Percentiles rank a stretch among this genome's conserved stretches.
Conservation (phyloP, 2,113 vertebrate species). For the Triplophysa rosa region DNA sequence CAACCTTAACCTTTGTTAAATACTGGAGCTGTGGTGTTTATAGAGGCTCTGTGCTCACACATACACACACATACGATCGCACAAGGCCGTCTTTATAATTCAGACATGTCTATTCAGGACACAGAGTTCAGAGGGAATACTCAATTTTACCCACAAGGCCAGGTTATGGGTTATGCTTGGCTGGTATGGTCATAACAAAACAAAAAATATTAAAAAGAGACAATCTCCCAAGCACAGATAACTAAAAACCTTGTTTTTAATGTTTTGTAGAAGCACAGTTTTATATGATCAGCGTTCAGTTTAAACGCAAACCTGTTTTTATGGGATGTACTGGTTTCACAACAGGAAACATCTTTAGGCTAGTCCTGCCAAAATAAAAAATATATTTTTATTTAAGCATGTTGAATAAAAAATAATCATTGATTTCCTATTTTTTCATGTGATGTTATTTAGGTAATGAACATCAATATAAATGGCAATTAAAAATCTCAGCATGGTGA, state of each 20-base stretch:
- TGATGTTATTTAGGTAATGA: not conserved
- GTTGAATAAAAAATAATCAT: not conserved
- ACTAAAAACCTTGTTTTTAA: not conserved
- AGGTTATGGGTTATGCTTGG: not conserved
- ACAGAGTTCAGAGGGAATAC: slow-evolving; percentile 36
- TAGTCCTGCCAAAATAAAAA: not conserved
- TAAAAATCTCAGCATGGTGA: not conserved
- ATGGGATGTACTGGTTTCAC: not conserved
- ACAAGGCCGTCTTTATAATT: not conserved
- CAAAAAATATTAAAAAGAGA: slow-evolving; percentile 34
- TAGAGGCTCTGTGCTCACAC: slow-evolving; percentile 13
- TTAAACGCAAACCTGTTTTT: not conserved
- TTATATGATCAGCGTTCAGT: not conserved
- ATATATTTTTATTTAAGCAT: not conserved
- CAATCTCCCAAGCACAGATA: not conserved
- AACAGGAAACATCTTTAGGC: not conserved
- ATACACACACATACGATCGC: slow-evolving; percentile 7
- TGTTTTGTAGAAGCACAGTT: slow-evolving; percentile 12
- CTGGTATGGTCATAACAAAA: slow-evolving; percentile 8
- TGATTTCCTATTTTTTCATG: not conserved
- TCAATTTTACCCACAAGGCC: slow-evolving; percentile 5
- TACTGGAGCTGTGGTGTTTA: slow-evolving; percentile 8
- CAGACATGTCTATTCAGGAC: slow-evolving; percentile 13
- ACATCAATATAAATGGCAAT: not conserved
- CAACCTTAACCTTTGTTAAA: slow-evolving; percentile 32